Evolutionary conservation across 1,140 invertebrate genomes (phyloP).

Genomic region (Polyergus mexicanus): DNA sequence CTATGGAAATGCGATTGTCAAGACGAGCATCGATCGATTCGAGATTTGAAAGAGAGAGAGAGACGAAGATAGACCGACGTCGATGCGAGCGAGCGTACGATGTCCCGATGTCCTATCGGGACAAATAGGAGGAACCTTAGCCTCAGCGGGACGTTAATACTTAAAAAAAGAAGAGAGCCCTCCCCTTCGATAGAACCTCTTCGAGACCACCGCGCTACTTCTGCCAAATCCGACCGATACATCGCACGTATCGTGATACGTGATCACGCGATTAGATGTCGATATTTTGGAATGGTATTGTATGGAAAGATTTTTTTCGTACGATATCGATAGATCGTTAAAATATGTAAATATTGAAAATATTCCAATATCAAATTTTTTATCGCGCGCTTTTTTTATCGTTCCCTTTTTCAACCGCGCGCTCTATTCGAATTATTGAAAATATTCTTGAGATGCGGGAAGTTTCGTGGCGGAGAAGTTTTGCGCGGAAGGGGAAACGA

Average conservation of each 20-base stretch:
- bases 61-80: conserved; percentile 15
- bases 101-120: conserved; percentile 51
- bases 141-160: conserved; percentile 76
- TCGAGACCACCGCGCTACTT: conserved; percentile 47
- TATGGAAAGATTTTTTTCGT: neutral
- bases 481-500: neutral
- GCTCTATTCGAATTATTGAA: neutral
- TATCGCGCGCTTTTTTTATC: no score
- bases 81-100: conserved; percentile 29
- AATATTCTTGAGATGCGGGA: neutral
- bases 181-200: conserved; percentile 51
- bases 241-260: conserved; percentile 32
- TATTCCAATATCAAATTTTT: no score
- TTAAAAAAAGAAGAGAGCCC: conserved; percentile 32
- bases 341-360: no score
- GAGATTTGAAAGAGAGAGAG: neutral
- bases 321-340: neutral
- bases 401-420: neutral
- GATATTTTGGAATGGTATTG: conserved; percentile 11
- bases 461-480: neutral
- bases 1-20: conserved; percentile 22
- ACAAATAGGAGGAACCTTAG: conserved; percentile 63
- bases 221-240: conserved; percentile 65
- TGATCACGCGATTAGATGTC: conserved; percentile 41
- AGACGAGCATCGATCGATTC: conserved; percentile 41